Conservation (phyloP, 2,888 invertebrate species). For the Drepanosiphum platanoidis region DNA sequence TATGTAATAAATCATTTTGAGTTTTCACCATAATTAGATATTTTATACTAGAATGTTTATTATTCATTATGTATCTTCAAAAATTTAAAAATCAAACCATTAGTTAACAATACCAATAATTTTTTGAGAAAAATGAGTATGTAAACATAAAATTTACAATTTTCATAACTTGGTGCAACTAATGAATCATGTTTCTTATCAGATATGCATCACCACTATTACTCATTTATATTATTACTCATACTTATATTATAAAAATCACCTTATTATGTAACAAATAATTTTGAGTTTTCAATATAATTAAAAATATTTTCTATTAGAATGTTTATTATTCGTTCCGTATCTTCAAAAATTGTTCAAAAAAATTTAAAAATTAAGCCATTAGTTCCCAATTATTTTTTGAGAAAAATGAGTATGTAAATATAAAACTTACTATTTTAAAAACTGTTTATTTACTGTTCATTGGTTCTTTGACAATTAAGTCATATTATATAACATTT, state of each 20-base stretch:
- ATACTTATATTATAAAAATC: neutral
- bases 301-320: conserved; percentile 7
- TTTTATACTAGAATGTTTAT: conserved; percentile 25
- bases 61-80: neutral
- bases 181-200: conserved; percentile 41
- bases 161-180: too few species aligned
- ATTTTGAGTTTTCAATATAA: neutral
- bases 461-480: neutral
- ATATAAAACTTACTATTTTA: neutral
- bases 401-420: conserved; percentile 42
- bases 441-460: neutral
- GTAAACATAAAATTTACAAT: conserved; percentile 18
- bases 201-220: neutral
- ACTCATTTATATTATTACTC: neutral
- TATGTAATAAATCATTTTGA: neutral
- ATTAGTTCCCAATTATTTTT: neutral
- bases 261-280: neutral
- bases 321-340: conserved; percentile 30
- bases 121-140: conserved; percentile 32
- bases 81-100: neutral
- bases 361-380: neutral
- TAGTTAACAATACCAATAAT: neutral
- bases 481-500: neutral
- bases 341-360: conserved; percentile 15
- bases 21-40: neutral